These are phyloP conservation scores for Ferdinandea cuprea DNA, from an alignment of 2,888 invertebrate genomes.

Conservation along the genomic window DNA sequence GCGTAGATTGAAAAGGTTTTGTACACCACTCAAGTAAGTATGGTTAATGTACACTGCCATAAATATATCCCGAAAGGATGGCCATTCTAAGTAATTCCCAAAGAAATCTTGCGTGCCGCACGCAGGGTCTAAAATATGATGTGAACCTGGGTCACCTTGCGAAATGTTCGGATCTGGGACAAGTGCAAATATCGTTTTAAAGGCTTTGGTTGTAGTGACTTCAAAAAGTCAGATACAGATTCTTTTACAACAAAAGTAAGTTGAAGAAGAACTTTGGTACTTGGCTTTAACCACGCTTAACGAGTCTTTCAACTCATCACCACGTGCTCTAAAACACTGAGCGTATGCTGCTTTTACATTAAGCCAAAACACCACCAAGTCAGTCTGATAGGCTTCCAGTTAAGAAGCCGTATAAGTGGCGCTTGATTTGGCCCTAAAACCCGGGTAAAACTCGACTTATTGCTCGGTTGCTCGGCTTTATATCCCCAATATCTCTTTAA, in stretches of 20 bases:
- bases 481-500: too few species aligned
- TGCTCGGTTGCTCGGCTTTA: too few species aligned
- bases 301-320: neutral
- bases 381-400: neutral
- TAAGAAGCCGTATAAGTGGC: neutral
- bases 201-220: too few species aligned
- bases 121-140: neutral
- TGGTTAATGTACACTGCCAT: neutral
- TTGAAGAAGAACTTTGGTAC: neutral
- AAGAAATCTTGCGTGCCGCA: neutral
- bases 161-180: neutral
- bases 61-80: neutral
- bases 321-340: neutral
- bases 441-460: neutral
- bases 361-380: neutral
- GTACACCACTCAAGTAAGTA: neutral
- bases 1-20: neutral
- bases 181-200: neutral
- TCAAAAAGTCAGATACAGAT: too few species aligned
- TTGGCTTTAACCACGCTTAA: neutral
- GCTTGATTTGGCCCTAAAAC: neutral
- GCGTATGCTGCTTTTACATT: neutral
- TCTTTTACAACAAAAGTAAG: neutral
- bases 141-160: neutral
- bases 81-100: neutral